These are phyloP conservation scores for Limnephilus auricula DNA, from an alignment of 2,888 invertebrate species.

Conservation along the genomic window DNA sequence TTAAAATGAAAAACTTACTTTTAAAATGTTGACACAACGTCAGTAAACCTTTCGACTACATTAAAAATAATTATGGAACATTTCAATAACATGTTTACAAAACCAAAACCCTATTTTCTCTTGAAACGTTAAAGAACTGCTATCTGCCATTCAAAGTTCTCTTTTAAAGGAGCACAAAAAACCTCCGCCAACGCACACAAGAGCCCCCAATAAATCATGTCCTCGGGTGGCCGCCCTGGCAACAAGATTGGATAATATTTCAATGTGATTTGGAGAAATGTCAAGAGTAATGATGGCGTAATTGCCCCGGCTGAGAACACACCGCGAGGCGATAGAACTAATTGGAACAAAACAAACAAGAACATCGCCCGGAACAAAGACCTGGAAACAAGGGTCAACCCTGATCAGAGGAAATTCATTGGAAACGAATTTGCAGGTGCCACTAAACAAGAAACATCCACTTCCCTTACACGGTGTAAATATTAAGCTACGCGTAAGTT, in stretches of 20 bases:
- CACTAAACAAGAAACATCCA: not conserved
- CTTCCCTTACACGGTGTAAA: too few species aligned
- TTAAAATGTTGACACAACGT: too few species aligned
- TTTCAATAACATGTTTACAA: not conserved
- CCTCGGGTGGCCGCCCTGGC: not conserved
- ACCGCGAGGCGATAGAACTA: slow-evolving; percentile 1
- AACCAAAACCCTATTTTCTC: not conserved
- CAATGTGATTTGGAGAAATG: slow-evolving; percentile 56
- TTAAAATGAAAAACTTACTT: too few species aligned
- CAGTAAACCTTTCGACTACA: too few species aligned
- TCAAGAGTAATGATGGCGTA: slow-evolving; percentile 53
- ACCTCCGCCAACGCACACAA: slow-evolving; percentile 33
- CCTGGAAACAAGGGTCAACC: not conserved
- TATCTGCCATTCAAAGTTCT: not conserved
- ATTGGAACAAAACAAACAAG: slow-evolving; percentile 7
- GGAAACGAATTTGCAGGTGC: not conserved
- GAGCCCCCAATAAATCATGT: slow-evolving; percentile 47
- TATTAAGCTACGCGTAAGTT: too few species aligned
- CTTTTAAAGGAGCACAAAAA: slow-evolving; percentile 6
- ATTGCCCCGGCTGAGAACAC: slow-evolving; percentile 35
- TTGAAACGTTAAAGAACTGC: not conserved
- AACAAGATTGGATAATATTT: slow-evolving; percentile 59
- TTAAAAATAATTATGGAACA: not conserved
- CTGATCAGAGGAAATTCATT: not conserved
- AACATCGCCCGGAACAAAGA: not conserved